A percentile compares a stretch with the other conserved stretches of the same genome.
Evolutionary conservation across 2,797 vertebrate species (phyloP).

Genomic region (Oreortyx pictus): DNA sequence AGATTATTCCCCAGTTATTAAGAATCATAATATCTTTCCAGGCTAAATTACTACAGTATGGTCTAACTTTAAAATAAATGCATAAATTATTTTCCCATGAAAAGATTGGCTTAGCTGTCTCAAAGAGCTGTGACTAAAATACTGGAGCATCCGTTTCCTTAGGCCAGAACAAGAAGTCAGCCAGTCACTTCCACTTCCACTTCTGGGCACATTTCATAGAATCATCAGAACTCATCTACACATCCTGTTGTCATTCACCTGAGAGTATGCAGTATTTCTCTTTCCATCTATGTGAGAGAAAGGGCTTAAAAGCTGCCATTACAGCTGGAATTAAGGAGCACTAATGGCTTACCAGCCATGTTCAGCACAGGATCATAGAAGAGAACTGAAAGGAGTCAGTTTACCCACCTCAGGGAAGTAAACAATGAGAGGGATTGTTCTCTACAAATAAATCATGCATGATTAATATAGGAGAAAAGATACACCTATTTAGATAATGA

Average conservation of each 20-base stretch:
- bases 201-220: neutral
- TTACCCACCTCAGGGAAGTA: neutral
- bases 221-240: neutral
- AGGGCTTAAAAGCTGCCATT: neutral
- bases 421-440: conserved; percentile 5
- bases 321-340: conserved; percentile 16
- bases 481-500: neutral
- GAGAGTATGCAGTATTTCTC: neutral
- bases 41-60: neutral
- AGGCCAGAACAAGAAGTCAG: neutral
- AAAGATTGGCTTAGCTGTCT: neutral
- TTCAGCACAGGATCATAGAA: neutral
- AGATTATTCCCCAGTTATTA: neutral
- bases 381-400: neutral
- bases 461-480: neutral
- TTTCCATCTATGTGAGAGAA: neutral
- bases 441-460: conserved; percentile 11
- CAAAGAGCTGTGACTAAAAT: neutral
- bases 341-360: conserved; percentile 5
- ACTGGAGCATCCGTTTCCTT: neutral
- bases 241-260: neutral
- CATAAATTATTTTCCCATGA: neutral
- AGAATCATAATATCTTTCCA: neutral
- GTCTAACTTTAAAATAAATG: neutral
- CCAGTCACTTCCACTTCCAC: neutral